These are phyloP conservation scores for Ctenosaura bakeri DNA, from an alignment of 2,797 vertebrate species.

Conservation along the genomic window DNA sequence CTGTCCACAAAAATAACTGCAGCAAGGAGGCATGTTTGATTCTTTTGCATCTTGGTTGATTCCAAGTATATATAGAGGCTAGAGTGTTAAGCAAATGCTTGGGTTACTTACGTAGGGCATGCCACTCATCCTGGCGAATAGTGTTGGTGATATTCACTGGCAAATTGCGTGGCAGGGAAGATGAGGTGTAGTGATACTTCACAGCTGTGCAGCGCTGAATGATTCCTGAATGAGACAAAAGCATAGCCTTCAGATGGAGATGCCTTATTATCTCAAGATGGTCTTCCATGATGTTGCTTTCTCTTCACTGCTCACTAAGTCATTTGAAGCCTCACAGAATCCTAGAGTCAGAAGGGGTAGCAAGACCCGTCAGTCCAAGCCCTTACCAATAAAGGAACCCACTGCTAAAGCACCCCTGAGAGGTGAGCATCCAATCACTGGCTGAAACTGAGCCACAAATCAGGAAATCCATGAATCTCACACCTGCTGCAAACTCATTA, in stretches of 20 bases:
- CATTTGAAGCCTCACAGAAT: background rate
- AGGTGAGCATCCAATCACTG: background rate
- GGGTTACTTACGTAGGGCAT: conserved; percentile 90
- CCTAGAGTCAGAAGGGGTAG: too few species aligned
- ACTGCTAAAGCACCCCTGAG: too few species aligned
- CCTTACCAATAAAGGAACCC: too few species aligned
- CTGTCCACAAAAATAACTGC: background rate
- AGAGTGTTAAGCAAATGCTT: background rate
- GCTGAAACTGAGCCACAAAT: background rate
- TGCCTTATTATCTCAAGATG: background rate
- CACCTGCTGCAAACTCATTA: background rate
- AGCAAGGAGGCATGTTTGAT: background rate
- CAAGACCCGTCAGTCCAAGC: too few species aligned
- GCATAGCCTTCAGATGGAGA: background rate
- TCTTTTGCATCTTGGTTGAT: background rate
- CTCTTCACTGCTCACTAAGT: background rate
- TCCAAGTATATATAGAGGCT: too few species aligned
- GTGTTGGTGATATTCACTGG: conserved; percentile 93
- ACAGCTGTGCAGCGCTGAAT: conserved; percentile 91
- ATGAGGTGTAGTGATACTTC: conserved; percentile 96
- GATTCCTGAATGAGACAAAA: conserved; percentile 81
- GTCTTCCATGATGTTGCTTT: background rate
- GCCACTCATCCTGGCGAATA: conserved; percentile 96
- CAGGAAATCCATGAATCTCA: background rate
- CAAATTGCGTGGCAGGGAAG: conserved; percentile 90